Evolutionary conservation across 1,140 invertebrate species (phyloP).

Genomic region (Apocrypta bakeri): DNA sequence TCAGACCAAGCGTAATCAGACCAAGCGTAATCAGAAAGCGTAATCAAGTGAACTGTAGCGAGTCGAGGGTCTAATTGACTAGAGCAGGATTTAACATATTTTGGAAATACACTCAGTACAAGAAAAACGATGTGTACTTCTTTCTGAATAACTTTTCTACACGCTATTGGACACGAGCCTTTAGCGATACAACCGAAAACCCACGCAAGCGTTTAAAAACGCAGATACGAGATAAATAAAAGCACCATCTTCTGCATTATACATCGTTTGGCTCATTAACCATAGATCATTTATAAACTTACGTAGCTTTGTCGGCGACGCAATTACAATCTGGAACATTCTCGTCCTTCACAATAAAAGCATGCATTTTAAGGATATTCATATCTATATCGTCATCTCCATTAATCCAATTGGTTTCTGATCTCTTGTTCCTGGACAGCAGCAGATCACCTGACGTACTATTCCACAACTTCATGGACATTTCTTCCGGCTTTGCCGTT

Average conservation of each 20-base stretch:
- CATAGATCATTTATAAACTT: conserved; percentile 20
- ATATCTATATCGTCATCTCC: conserved; percentile 43
- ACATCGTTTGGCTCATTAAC: not conserved
- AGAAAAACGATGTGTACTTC: too few relatives aligned
- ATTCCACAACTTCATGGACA: not conserved
- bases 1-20: too few relatives aligned
- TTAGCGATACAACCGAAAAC: not conserved
- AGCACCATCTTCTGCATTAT: not conserved
- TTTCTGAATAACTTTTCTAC: too few relatives aligned
- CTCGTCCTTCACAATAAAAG: conserved; percentile 57
- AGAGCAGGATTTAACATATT: too few relatives aligned
- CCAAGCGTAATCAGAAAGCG: too few relatives aligned
- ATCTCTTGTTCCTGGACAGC: not conserved
- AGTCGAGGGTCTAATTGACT: too few relatives aligned
- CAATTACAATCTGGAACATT: conserved; percentile 52
- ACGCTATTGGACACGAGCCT: too few relatives aligned
- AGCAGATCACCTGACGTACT: not conserved
- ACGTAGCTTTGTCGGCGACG: conserved; percentile 51
- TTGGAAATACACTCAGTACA: too few relatives aligned
- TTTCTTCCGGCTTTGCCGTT: not conserved
- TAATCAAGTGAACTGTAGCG: too few relatives aligned
- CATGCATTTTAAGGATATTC: conserved; percentile 55
- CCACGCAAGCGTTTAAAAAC: not conserved
- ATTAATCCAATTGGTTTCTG: conserved; percentile 48
- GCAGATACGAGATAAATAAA: not conserved